Percentiles rank a stretch among this genome's conserved stretches.
Evolutionary conservation across 2,797 vertebrate genomes (phyloP).

Genomic region (Limosa lapponica): DNA sequence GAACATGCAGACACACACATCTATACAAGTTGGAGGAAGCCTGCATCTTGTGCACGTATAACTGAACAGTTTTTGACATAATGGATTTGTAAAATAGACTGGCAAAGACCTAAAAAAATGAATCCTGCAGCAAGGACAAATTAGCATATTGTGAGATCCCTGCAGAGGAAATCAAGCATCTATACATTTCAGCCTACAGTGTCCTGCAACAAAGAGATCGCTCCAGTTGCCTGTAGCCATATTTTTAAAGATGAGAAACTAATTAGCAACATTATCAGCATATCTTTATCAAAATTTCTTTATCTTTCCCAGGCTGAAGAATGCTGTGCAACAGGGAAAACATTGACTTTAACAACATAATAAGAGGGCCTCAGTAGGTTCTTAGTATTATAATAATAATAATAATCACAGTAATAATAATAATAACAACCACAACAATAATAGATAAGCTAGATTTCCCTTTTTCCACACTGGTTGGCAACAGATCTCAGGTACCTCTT

Average conservation of each 20-base stretch:
- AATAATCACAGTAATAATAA: not conserved
- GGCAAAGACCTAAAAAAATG: not conserved
- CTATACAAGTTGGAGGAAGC: not conserved
- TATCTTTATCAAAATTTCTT: slow-evolving; percentile 35
- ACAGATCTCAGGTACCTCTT: not conserved
- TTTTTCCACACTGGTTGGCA: not conserved
- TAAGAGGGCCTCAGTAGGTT: not conserved
- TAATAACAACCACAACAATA: not conserved
- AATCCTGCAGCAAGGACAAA: slow-evolving; percentile 48
- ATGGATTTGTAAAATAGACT: not conserved
- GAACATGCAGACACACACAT: not conserved
- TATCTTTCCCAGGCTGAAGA: not conserved
- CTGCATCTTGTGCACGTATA: not conserved
- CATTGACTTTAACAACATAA: not conserved
- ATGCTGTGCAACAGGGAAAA: not conserved
- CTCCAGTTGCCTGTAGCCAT: slow-evolving; percentile 8
- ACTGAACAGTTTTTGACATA: not conserved
- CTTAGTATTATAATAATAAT: not conserved
- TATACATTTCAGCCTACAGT: not conserved
- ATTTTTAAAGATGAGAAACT: slow-evolving; percentile 49
- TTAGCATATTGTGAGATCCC: slow-evolving; percentile 42
- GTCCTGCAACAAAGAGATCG: slow-evolving; percentile 29
- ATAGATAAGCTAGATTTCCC: not conserved
- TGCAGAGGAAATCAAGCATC: slow-evolving; percentile 35
- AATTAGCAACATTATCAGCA: slow-evolving; percentile 57